These are phyloP conservation scores for Volucella zonaria DNA, from an alignment of 2,888 invertebrate species.

Conservation along the genomic window DNA sequence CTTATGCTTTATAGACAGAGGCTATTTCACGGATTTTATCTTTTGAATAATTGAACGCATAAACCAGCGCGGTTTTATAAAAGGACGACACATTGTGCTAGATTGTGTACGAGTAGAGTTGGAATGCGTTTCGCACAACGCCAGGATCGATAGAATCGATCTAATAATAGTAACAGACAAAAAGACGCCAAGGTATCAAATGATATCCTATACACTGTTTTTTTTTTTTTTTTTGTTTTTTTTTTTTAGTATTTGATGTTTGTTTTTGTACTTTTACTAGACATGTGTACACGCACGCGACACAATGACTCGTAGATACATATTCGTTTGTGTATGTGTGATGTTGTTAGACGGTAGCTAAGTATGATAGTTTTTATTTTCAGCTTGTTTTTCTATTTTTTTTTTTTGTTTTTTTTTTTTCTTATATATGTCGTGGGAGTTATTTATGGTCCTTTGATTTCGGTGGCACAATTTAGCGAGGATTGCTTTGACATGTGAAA, in stretches of 20 bases:
- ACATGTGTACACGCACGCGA: slow-evolving; percentile 51
- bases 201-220: slow-evolving; percentile 32
- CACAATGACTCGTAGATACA: slow-evolving; percentile 12
- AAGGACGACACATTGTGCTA: too few relatives aligned
- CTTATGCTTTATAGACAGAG: slow-evolving; percentile 29
- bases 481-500: slow-evolving; percentile 38
- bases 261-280: slow-evolving; percentile 57
- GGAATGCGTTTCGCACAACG: slow-evolving; percentile 61
- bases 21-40: slow-evolving; percentile 25
- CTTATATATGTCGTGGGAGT: background rate
- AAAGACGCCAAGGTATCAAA: slow-evolving; percentile 61
- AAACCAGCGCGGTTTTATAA: background rate
- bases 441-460: slow-evolving; percentile 27
- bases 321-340: background rate
- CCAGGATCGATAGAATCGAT: slow-evolving; percentile 67
- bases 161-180: slow-evolving; percentile 72
- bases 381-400: too few relatives aligned
- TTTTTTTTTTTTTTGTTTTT: slow-evolving; percentile 26
- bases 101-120: background rate
- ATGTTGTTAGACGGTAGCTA: background rate
- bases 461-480: slow-evolving; percentile 10
- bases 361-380: background rate
- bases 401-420: too few relatives aligned
- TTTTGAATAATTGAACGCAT: slow-evolving; percentile 58
- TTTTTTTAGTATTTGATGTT: too few relatives aligned